phyloP scores from a whole-genome alignment of 1,140 invertebrate species.

The Ceratina calcarata region DNA sequence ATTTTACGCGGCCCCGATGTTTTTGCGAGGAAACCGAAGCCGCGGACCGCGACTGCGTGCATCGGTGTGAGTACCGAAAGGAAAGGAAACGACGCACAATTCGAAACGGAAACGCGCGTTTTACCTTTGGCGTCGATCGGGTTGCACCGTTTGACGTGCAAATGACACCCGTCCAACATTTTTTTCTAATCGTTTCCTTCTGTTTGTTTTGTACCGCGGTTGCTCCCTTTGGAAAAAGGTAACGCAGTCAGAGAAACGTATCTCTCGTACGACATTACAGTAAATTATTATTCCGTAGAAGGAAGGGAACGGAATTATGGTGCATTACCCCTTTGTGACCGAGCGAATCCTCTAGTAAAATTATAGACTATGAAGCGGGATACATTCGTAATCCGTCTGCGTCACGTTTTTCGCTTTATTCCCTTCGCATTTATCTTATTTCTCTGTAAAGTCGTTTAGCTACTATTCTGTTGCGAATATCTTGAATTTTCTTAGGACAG shows the following conservation, averaged over 20 bases:
- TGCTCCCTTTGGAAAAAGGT: background rate
- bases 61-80: constrained; percentile 1
- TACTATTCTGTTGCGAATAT: no score
- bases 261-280: constrained; percentile 42
- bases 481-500: no score
- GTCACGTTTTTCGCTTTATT: background rate
- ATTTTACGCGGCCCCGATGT: constrained; percentile 36
- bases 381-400: constrained; percentile 17
- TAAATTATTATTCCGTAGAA: constrained; percentile 50
- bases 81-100: constrained; percentile 49
- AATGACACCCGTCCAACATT: constrained; percentile 36
- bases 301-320: constrained; percentile 46
- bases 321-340: constrained; percentile 40
- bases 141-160: constrained; percentile 48
- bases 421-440: background rate
- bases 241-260: constrained; percentile 4
- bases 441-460: no score
- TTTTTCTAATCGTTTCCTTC: constrained; percentile 24
- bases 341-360: constrained; percentile 47
- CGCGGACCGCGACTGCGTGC: constrained; percentile 10
- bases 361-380: constrained; percentile 24
- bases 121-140: constrained; percentile 33
- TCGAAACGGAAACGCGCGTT: constrained; percentile 56
- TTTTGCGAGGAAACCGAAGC: constrained; percentile 32
- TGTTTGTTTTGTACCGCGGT: constrained; percentile 13